Percentiles rank a stretch among this genome's conserved stretches.
Conservation (phyloP, 1,140 invertebrate species). For the Neocloeon triangulifer region DNA sequence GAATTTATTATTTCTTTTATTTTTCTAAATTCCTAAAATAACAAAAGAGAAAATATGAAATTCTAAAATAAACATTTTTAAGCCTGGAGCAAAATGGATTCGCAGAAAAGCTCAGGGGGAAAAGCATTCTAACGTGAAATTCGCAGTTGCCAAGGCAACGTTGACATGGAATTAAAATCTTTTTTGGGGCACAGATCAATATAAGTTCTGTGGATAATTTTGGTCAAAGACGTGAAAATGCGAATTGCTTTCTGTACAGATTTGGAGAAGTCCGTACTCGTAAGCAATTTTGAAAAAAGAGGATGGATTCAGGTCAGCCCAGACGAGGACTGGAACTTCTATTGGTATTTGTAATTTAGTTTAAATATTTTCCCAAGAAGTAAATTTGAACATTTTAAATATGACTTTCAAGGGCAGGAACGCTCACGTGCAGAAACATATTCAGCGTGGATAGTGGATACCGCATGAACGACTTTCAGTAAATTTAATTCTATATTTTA, state of each 20-base stretch:
- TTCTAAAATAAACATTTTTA: no score
- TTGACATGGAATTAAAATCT: no score
- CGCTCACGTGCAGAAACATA: slow-evolving; percentile 67
- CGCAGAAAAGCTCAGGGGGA: no score
- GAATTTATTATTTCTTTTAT: no score
- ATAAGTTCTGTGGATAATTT: no score
- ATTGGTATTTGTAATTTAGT: slow-evolving; percentile 38
- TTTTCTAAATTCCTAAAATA: no score
- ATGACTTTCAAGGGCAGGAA: slow-evolving; percentile 41
- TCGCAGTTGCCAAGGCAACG: no score
- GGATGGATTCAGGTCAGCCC: slow-evolving; percentile 77
- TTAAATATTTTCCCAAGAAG: slow-evolving; percentile 4
- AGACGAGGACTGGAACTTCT: slow-evolving; percentile 93
- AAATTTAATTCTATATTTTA: slow-evolving; percentile 8
- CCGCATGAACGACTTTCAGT: slow-evolving; percentile 79
- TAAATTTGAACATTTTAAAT: slow-evolving; percentile 1
- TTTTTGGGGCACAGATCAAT: no score
- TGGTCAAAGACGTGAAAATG: slow-evolving; percentile 16
- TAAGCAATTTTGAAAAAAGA: slow-evolving; percentile 81
- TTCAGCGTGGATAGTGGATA: slow-evolving; percentile 86
- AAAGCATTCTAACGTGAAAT: no score
- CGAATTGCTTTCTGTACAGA: slow-evolving; percentile 71
- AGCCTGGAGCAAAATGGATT: no score
- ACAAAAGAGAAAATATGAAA: no score
- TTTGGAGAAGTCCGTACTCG: slow-evolving; percentile 83